Evolutionary conservation across 2,888 invertebrate genomes (phyloP).

Genomic region (Campoplex capitator): DNA sequence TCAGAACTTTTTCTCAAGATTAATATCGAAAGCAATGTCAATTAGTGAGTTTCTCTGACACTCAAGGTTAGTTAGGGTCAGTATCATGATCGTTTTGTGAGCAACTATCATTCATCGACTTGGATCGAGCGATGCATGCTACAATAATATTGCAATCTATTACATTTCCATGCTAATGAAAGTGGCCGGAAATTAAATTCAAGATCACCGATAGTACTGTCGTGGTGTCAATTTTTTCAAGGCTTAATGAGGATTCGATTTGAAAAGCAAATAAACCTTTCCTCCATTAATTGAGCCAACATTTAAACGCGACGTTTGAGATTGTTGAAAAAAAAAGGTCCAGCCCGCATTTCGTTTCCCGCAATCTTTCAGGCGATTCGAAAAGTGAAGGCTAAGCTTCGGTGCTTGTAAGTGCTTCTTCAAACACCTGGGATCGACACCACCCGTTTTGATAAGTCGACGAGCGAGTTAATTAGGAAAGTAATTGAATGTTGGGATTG

Average conservation of each 20-base stretch:
- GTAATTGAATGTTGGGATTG: slow-evolving; percentile 53
- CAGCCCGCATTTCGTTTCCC: neutral
- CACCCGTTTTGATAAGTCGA: slow-evolving; percentile 6
- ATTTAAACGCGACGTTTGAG: neutral
- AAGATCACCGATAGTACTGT: neutral
- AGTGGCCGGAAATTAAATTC: neutral
- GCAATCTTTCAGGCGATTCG: neutral
- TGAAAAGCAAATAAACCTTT: neutral
- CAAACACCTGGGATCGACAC: slow-evolving; percentile 25
- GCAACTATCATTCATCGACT: neutral
- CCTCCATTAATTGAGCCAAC: neutral
- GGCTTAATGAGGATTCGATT: neutral
- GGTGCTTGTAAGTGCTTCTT: slow-evolving; percentile 32
- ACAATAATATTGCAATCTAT: neutral
- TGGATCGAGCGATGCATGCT: neutral
- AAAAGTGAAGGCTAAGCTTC: slow-evolving; percentile 30
- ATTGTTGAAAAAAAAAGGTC: neutral
- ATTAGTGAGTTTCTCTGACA: neutral
- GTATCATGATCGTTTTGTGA: neutral
- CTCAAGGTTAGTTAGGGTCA: neutral
- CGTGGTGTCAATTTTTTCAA: neutral
- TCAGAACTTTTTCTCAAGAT: neutral
- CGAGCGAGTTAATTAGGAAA: slow-evolving; percentile 47
- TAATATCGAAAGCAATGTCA: neutral
- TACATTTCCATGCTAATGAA: neutral